Evolutionary conservation across 2,797 vertebrate species (phyloP), one percentile per base, ranked within the genome.

Genomic region (Hippoglossus hippoglossus): DNA sequence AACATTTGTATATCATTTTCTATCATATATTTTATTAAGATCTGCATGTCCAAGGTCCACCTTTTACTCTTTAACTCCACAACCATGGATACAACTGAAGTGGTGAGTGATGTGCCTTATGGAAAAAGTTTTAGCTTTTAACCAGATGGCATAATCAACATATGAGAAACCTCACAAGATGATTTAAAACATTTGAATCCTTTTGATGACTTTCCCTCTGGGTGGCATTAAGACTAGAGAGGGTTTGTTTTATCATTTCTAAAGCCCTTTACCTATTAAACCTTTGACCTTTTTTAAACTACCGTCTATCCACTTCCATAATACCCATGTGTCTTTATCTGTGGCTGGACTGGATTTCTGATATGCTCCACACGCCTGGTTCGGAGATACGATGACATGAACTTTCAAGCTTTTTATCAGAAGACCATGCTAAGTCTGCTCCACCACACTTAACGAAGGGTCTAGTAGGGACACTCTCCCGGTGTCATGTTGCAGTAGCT

Each of bases 211-310:
- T 83, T 84, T 41, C 56, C n/a, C 41, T 73, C 53, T 75, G 25
- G 10, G 61, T 63, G 57, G 44, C 67, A 68, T 82, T 79, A 82
- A 75, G 60, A 71, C 74, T 54, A 69, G 41, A 65, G 47, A 72
- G 46, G 73, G 59, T 85, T 88, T 90, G 83, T 87, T 88, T 90
- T 85, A 90, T 91, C 85, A 67, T 74, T 66, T 36, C 56, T 77
- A 82, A 93, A 88, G 84, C n/a, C 4, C 72, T 86, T 75, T 81
- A 86, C 73, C 53, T 70, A 76, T 83, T 87, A 88, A 85, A 81
- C 80, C 73, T 78, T 70, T 84, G 83, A 75, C 73, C 77, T 39
- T 44, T 70, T 60, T 72, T 65, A 64, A 28, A 69, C 73, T 68
- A 46, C 2, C 6, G 52, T 75, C 79, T 80, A 80, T 70, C 63